phyloP scores from a whole-genome alignment of 2,113 vertebrate species.

The Cyprinodon brontotheroides region DNA sequence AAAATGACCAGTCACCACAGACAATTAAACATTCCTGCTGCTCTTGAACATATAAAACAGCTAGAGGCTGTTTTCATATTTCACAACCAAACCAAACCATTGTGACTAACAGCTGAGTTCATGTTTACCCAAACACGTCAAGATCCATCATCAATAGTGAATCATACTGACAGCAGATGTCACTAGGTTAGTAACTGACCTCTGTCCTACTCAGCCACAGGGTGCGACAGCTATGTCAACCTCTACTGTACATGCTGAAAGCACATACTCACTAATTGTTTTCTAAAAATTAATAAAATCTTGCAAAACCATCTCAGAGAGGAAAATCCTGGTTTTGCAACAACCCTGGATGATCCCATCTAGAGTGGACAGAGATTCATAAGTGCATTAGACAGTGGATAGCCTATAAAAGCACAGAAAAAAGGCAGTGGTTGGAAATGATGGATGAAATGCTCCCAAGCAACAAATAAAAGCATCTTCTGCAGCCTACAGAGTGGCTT shows the following conservation, averaged over 20 bases:
- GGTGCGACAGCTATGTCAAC: conserved; percentile 5
- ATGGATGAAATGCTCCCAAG: not conserved
- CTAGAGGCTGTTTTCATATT: conserved; percentile 60
- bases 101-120: conserved; percentile 37
- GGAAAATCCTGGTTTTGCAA: not conserved
- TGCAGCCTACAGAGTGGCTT: not conserved
- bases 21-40: conserved; percentile 42
- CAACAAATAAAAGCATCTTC: not conserved
- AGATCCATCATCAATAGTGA: conserved; percentile 49
- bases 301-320: not conserved
- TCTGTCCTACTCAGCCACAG: conserved; percentile 39
- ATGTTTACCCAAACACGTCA: conserved; percentile 39
- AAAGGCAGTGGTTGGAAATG: not conserved
- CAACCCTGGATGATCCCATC: not conserved
- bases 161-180: conserved; percentile 54
- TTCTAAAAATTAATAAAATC: not conserved
- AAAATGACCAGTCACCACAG: conserved; percentile 38
- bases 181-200: conserved; percentile 54
- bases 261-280: not conserved
- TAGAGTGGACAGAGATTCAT: not conserved
- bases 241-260: not conserved
- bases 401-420: not conserved
- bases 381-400: not conserved
- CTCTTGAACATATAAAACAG: conserved; percentile 54
- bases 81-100: conserved; percentile 21